Base-by-base conservation (phyloP, 2,888 invertebrate genomes). In the Tuta absoluta region DNA sequence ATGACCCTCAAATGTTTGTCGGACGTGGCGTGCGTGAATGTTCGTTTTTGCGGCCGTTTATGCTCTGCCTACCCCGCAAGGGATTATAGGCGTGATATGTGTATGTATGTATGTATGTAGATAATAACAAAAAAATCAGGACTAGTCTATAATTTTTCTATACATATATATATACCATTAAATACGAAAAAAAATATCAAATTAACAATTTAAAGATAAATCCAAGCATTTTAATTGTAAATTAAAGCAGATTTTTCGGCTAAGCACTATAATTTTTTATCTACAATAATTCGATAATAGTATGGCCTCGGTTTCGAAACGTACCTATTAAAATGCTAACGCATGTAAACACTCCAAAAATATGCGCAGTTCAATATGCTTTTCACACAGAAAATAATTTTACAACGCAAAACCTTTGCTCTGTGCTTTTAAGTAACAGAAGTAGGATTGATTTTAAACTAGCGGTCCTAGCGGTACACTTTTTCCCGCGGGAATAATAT, bases 231-330 rank as follows among this genome's bases (percentile, higher is more conserved):
- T 64, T 41, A 28, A 64, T 53, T 57, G 56, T 38, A 53, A 41
- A 59, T 59, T 65, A 23, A 65, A 57, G 64, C 48, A 56, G 62
- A 60, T 53, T 64, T 65, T 64, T 65, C 17, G 41, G 38, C 21
- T n/a, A n/a, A n/a, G n/a, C 37, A 56, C 19, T 65, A 21, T 37
- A 21, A 37, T 28, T 41, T 69, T 72, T 75, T 56, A 56, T 56
- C 56, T 56, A 72, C 72, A 74, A 74, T 23, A 69, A 72, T 73
- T 69, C 72, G 74, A 72, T 73, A 68, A 69, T 72, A 69, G 72
- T 67, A 14, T 71, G 77, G 73, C 80, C 81, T 81, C 79, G 80
- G 71, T 67, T 78, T 74, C 74, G 38, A 71, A 69, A 73, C 69
- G 69, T 64, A 73, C 69, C 68, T 64, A 48, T 17, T 74, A 77